These are phyloP conservation scores for Vannuccia rotundouncinata DNA, from an alignment of 2,888 invertebrate species.

Conservation along the genomic window DNA sequence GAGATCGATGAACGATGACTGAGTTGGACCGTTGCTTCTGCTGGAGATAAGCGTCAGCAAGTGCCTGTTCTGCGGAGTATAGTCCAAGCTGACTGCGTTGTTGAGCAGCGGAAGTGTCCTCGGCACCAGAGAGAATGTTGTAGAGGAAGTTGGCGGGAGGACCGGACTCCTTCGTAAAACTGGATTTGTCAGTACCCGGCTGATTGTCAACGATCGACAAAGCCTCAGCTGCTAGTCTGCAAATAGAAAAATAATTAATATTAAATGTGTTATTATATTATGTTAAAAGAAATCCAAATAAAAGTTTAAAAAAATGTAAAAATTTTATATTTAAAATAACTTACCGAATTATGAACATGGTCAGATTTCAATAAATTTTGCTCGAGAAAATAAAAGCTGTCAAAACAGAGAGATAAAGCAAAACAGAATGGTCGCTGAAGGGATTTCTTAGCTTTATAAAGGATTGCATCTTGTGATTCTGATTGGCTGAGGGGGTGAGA, in stretches of 20 bases:
- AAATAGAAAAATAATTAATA: neutral
- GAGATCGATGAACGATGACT: conserved; percentile 1
- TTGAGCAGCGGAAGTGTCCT: neutral
- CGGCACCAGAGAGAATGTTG: conserved; percentile 1
- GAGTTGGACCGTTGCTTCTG: conserved; percentile 12
- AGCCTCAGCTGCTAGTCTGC: neutral
- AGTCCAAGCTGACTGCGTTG: neutral
- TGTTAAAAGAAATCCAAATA: neutral
- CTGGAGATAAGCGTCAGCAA: neutral
- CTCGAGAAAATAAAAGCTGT: too few species aligned
- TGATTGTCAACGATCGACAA: neutral
- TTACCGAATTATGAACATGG: conserved; percentile 12
- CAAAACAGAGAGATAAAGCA: too few species aligned
- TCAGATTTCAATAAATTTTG: too few species aligned
- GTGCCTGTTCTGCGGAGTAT: neutral
- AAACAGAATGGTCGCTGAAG: too few species aligned
- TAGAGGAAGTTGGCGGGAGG: neutral
- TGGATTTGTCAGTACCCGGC: neutral
- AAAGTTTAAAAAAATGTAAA: neutral
- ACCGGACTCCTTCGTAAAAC: neutral
- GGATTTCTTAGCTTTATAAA: too few species aligned
- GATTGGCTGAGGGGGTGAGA: too few species aligned
- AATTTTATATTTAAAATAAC: neutral
- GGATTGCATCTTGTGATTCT: too few species aligned
- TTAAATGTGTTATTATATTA: too few species aligned